phyloP scores from a whole-genome alignment of 2,797 vertebrate genomes.

The Spinus pinus region DNA sequence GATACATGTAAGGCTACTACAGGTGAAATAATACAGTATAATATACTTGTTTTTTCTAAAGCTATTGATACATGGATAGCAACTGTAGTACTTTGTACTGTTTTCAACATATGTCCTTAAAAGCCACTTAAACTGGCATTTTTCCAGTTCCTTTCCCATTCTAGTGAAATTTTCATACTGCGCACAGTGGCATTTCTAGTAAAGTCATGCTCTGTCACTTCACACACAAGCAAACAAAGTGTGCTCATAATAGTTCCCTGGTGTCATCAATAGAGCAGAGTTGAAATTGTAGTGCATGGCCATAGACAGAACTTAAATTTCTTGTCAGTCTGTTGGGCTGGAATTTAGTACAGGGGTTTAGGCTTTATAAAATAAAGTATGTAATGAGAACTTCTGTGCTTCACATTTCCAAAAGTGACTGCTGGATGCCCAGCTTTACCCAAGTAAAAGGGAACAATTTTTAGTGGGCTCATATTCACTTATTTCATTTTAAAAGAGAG shows the following conservation, averaged over 20 bases:
- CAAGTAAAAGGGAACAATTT: not conserved
- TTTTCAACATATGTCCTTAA: not conserved
- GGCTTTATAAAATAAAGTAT: not conserved
- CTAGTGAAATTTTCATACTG: not conserved
- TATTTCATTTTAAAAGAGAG: not conserved
- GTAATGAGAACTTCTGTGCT: not conserved
- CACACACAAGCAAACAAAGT: not conserved
- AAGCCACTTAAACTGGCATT: not conserved
- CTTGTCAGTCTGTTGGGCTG: not conserved
- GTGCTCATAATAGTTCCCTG: not conserved
- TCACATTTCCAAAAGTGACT: not conserved
- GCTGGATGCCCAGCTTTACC: not conserved
- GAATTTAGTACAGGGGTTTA: not conserved
- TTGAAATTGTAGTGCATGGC: not conserved
- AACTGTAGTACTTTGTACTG: not conserved
- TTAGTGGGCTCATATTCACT: not conserved
- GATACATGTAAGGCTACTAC: not conserved
- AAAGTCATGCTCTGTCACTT: not conserved
- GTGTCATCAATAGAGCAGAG: not conserved
- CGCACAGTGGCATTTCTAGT: not conserved
- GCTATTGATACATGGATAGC: not conserved
- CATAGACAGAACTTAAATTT: not conserved
- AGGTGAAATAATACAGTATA: not conserved
- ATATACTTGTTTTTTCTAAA: not conserved
- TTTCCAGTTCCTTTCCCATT: not conserved